Base-by-base conservation (phyloP, 2,797 vertebrate species). In the Sebastes aleutianus region DNA sequence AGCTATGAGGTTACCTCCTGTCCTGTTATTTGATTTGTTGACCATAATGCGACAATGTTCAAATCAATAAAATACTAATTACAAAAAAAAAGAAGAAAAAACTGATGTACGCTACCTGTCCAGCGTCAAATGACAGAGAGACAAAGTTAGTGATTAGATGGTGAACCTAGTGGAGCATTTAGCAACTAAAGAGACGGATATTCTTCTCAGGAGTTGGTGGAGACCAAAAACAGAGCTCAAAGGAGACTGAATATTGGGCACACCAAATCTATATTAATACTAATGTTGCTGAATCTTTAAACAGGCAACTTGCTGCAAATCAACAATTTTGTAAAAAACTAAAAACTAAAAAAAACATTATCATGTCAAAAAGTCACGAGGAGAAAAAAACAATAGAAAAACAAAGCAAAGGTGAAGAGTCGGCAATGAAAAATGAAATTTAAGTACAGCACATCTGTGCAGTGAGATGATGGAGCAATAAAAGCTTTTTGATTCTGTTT, bases 391-490 rank as follows among this genome's bases (percentile, higher is more conserved):
- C 14, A 59, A 8, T 1, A n/a, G 26, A 36, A 68, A 66, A 78
- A 79, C 18, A 31, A 50, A 78, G 61, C 18, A 31, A 39, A 70
- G 68, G 27, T 58, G 32, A 62, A 47, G 20, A 76, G 74, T 39
- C 72, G 26, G 22, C 47, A 74, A 11, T 57, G 57, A 59, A 75
- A 61, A 68, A 68, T 24, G 1, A 70, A 81, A 53, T 76, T 20
- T 68, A 86, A 88, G 83, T 84, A 78, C 76, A 36, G 11, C 74
- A 84, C 86, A 90, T 87, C 79, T 91, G 90, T 88, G 83, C 80
- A 65, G 64, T 57, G 71, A 87, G 53, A 82, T 80, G 85, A 85
- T 79, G 82, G 75, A 81, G 62, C 58, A 87, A 82, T 89, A 87
- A 90, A 85, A 89, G 89, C 88, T 79, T 90, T 89, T 79, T 66